phyloP scores from a whole-genome alignment of 1,140 invertebrate genomes.

The Zaprionus ornatus region DNA sequence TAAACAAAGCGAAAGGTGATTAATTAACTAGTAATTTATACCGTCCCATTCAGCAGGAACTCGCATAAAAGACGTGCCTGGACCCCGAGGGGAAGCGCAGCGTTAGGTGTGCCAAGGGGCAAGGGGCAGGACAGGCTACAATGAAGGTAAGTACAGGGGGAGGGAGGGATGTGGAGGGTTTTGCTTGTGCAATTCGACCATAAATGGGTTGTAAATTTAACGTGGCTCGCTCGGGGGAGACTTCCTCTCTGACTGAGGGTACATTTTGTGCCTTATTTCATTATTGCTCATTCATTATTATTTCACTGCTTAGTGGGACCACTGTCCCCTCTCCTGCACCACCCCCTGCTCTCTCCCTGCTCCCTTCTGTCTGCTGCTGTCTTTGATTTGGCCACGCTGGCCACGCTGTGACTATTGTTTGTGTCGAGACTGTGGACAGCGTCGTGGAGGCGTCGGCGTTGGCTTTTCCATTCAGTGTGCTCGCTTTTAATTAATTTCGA shows the following conservation, averaged over 20 bases:
- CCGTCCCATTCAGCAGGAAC: slow-evolving; percentile 45
- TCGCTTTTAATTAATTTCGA: slow-evolving; percentile 20
- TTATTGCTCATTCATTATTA: slow-evolving; percentile 65
- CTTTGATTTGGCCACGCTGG: background rate
- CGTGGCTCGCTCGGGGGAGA: background rate
- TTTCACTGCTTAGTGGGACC: slow-evolving; percentile 40
- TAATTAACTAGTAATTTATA: slow-evolving; percentile 75
- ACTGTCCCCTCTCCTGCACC: background rate
- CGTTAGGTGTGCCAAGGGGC: background rate
- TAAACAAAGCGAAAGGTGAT: slow-evolving; percentile 75
- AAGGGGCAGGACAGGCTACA: background rate
- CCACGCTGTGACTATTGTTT: slow-evolving; percentile 55
- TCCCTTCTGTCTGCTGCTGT: background rate
- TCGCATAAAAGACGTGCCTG: slow-evolving; percentile 22
- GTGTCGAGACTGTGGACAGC: slow-evolving; percentile 4
- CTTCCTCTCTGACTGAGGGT: background rate
- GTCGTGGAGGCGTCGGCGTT: background rate
- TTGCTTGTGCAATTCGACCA: slow-evolving; percentile 9
- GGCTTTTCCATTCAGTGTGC: slow-evolving; percentile 4
- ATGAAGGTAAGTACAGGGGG: background rate
- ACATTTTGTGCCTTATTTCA: slow-evolving; percentile 41
- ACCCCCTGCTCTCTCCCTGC: too few species aligned
- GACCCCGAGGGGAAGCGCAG: too few species aligned
- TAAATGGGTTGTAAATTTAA: slow-evolving; percentile 28
- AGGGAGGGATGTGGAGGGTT: slow-evolving; percentile 15